Base-by-base conservation (phyloP, 2,888 invertebrate genomes). In the Physocephala rufipes region DNA sequence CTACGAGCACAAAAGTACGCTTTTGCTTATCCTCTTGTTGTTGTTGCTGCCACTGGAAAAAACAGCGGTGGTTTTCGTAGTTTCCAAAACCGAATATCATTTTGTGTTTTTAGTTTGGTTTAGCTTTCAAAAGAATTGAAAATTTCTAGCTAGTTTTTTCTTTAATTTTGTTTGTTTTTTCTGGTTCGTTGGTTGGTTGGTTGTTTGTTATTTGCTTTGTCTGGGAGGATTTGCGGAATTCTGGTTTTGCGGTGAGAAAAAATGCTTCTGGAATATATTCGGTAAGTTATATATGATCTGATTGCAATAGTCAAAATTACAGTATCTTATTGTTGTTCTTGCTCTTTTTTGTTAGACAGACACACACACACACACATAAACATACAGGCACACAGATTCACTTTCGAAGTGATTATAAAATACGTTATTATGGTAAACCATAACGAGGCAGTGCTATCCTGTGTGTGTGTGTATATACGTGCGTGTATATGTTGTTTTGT, bases 291-390 rank as follows among this genome's bases (percentile, higher is more conserved):
- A 26, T 58, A 45, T n/a, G 21, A 53, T 26, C 45, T 64, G 64
- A 49, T 58, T 64, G 19, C 28, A 71, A 5, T 13, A 58, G n/a
- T 36, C 30, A 53, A n/a, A 62, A 43, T 51, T 62, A 47, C 26
- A 59, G 28, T 24, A 71, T 59, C n/a, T 43, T 51, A 51, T 63
- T 59, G 63, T 59, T 74, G 65, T 59, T 71, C n/a, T 16, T n/a
- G 49, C 36, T 63, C 62, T 36, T 16, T 26, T 15, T 59, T 58
- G 15, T 67, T 43, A 67, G 58, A 15, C 61, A 30, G 30, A 24
- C 49, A 49, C 21, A 47, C 45, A 45, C 47, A 62, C 58, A 70
- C 67, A 70, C 66, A 51, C 36, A 71, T 67, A 69, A 47, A 70
- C 71, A 61, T 71, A 36, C 7, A 13, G 58, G 55, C 58, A 71